Evolutionary conservation across 2,113 vertebrate genomes (phyloP), one percentile per base, ranked within the genome.

Genomic region (Dipodomys spectabilis): DNA sequence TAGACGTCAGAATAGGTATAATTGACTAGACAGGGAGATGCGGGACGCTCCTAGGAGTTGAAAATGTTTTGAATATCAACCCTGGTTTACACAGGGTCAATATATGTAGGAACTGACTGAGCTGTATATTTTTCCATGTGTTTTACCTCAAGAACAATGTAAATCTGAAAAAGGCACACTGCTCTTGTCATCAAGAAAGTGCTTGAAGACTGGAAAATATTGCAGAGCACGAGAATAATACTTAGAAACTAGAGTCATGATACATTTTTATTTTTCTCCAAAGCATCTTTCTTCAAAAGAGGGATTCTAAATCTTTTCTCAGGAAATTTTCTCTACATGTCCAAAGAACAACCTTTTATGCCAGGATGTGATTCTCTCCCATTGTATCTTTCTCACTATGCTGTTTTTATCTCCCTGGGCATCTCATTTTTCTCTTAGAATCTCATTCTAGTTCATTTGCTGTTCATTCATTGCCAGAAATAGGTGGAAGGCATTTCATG

Each of bases 361-460:
- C 44, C 5, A 3, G 69, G 64, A 62, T 82, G n/a, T 13, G 57
- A 12, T 28, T 86, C 69, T 82, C 25, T 82, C 53, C 69, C 25
- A 16, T 15, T 39, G 22, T 57, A 2, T 32, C 39, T 91, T 57
- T 80, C 32, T 11, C 0, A 39, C n/a, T 77, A 27, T 12, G 53
- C 45, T 32, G 4, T 69, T 67, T 75, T 39, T 39, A 62, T 69
- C 10, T 84, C n/a, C 75, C 30, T 30, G 15, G 5, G 4, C 60
- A 81, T 94, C 53, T 67, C 5, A 45, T 71, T 95, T 92, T 93
- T 28, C 57, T 92, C 57, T 92, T 88, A 80, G 67, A 69, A 30
- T 81, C 57, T 88, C 18, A 8, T 88, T 83, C 35, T 68, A 2
- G 72, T 94, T 87, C 32, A 85, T 80, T 82, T 1, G 20, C 72